Evolutionary conservation across 2,797 vertebrate species (phyloP).

Genomic region (Argya squamiceps): DNA sequence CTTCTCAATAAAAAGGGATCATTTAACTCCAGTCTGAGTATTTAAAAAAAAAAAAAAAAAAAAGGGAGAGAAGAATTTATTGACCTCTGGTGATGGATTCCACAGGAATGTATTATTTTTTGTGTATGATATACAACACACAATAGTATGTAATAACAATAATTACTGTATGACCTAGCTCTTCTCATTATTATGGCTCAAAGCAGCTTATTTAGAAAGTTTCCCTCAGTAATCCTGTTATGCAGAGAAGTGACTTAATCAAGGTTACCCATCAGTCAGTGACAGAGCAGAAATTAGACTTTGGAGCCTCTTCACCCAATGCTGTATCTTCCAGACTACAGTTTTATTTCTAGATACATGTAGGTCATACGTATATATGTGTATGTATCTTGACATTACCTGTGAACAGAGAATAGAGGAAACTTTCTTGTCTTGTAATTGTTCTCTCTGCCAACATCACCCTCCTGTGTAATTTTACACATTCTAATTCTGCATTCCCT

Average conservation of each 20-base stretch:
- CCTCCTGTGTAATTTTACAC: background rate
- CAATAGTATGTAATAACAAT: background rate
- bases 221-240: background rate
- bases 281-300: background rate
- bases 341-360: rapidly evolving
- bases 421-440: background rate
- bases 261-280: background rate
- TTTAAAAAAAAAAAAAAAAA: background rate
- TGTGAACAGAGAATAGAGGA: background rate
- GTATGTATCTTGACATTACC: background rate
- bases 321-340: background rate
- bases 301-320: background rate
- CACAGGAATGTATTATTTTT: background rate
- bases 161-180: background rate
- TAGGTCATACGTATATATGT: rapidly evolving
- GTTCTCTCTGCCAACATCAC: background rate
- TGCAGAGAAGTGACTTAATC: background rate
- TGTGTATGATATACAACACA: background rate
- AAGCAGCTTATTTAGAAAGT: background rate
- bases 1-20: background rate
- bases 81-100: background rate
- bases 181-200: background rate
- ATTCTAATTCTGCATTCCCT: background rate
- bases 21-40: background rate
- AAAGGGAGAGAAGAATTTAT: background rate